Conservation (phyloP, 1,140 invertebrate genomes). For the Diabrotica virgifera region DNA sequence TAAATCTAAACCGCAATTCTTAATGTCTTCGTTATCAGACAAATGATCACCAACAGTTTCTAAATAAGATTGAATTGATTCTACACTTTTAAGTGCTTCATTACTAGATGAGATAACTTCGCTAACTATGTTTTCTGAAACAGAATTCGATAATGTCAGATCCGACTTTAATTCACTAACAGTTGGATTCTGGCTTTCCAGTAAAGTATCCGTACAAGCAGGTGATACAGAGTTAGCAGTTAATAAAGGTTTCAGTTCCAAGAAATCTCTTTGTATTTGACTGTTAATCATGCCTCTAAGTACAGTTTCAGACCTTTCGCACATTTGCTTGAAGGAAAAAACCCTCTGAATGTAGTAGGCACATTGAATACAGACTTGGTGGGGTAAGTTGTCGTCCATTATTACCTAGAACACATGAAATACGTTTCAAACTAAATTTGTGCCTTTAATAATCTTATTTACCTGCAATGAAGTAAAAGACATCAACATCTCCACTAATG, state of each 20-base stretch:
- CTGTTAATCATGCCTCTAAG: conserved; percentile 36
- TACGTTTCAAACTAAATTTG: not conserved
- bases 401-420: conserved; percentile 38
- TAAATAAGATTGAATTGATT: not conserved
- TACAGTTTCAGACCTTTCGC: conserved; percentile 46
- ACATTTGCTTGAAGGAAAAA: conserved; percentile 49
- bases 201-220: too few species aligned
- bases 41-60: not conserved
- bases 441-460: not conserved
- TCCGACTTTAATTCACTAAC: not conserved
- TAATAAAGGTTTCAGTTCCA: conserved; percentile 23
- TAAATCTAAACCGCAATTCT: not conserved
- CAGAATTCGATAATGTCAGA: not conserved
- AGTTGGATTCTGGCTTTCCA: too few species aligned
- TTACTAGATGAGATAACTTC: not conserved
- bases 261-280: conserved; percentile 20
- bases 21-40: not conserved
- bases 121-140: conserved; percentile 3
- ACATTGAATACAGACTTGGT: conserved; percentile 48
- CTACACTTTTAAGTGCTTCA: not conserved
- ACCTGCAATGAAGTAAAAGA: conserved; percentile 31
- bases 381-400: conserved; percentile 48
- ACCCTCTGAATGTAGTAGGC: conserved; percentile 46
- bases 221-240: not conserved
- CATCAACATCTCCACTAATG: conserved; percentile 39